These are phyloP conservation scores for Conchocele bisecta DNA, from an alignment of 2,888 invertebrate species.

Conservation along the genomic window DNA sequence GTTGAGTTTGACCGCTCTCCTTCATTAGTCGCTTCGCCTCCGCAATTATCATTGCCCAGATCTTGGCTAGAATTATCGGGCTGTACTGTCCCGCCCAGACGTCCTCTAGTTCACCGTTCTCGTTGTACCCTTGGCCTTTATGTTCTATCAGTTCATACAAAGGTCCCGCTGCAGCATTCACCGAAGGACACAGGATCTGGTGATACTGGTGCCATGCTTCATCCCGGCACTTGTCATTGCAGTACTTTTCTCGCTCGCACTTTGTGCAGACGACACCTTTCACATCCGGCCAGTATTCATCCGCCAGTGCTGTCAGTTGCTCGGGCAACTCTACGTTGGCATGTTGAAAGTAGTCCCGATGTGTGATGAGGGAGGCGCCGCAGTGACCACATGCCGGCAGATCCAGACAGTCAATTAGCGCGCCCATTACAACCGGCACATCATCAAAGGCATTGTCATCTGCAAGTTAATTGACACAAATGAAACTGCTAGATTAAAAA, in stretches of 20 bases:
- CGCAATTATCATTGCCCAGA: conserved; percentile 72
- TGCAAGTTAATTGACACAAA: conserved; percentile 84
- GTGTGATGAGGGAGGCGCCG: conserved; percentile 93
- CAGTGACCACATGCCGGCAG: conserved; percentile 93
- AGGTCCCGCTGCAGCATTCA: conserved; percentile 57
- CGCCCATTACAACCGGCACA: conserved; percentile 93
- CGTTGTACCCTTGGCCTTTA: conserved; percentile 59
- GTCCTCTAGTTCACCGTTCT: conserved; percentile 59
- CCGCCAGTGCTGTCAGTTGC: conserved; percentile 51
- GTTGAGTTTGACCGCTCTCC: conserved; percentile 50
- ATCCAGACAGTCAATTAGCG: conserved; percentile 91
- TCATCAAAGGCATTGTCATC: conserved; percentile 94
- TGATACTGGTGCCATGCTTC: conserved; percentile 89
- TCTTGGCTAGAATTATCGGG: conserved; percentile 71
- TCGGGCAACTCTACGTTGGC: conserved; percentile 51
- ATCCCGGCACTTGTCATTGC: conserved; percentile 87
- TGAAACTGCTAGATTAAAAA: too few species aligned
- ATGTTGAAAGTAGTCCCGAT: conserved; percentile 86
- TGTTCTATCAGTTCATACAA: conserved; percentile 69
- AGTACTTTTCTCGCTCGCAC: conserved; percentile 75
- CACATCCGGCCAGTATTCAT: conserved; percentile 72
- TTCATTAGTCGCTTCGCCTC: conserved; percentile 69
- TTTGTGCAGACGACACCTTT: conserved; percentile 60
- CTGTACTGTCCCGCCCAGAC: conserved; percentile 73
- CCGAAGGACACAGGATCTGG: conserved; percentile 87